These are phyloP conservation scores for Palythoa heliodiscus DNA, from an alignment of 92 coral and sea anemone genomes.

Conservation along the genomic window DNA sequence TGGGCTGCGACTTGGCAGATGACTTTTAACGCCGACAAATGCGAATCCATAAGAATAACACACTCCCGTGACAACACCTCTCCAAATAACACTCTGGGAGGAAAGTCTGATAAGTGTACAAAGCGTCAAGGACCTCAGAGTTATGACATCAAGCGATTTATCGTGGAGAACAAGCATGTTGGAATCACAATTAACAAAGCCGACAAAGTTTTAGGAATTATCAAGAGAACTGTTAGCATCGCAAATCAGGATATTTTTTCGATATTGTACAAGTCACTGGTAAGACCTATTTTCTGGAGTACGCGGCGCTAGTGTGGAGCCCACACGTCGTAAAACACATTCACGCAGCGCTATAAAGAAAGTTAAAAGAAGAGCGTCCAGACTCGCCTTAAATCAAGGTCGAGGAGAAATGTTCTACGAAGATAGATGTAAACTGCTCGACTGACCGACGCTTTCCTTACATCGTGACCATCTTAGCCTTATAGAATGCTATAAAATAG, in stretches of 20 bases:
- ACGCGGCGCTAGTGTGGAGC: too few relatives aligned
- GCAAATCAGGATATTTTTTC: conserved; percentile 42
- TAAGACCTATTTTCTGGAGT: not conserved
- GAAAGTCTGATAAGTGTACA: not conserved
- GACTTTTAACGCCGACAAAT: conserved; percentile 29
- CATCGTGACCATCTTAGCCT: too few relatives aligned
- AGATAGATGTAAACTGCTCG: too few relatives aligned
- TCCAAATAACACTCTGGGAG: conserved; percentile 29
- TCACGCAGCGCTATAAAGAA: too few relatives aligned
- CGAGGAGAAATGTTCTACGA: too few relatives aligned
- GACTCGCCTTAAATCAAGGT: too few relatives aligned
- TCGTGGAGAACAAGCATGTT: conserved; percentile 54
- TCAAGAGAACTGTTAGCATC: conserved; percentile 47
- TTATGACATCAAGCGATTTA: conserved; percentile 43
- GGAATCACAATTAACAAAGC: conserved; percentile 43
- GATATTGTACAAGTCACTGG: conserved; percentile 42
- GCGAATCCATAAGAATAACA: conserved; percentile 20
- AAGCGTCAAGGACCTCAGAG: conserved; percentile 37
- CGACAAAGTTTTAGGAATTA: conserved; percentile 40
- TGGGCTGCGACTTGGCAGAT: conserved; percentile 26
- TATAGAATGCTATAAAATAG: conserved; percentile 56
- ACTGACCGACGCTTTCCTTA: conserved; percentile 48
- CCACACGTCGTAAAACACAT: too few relatives aligned
- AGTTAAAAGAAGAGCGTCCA: too few relatives aligned
- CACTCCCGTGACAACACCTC: conserved; percentile 18